Conservation (phyloP, 2,113 vertebrate genomes). For the Ictalurus punctatus region DNA sequence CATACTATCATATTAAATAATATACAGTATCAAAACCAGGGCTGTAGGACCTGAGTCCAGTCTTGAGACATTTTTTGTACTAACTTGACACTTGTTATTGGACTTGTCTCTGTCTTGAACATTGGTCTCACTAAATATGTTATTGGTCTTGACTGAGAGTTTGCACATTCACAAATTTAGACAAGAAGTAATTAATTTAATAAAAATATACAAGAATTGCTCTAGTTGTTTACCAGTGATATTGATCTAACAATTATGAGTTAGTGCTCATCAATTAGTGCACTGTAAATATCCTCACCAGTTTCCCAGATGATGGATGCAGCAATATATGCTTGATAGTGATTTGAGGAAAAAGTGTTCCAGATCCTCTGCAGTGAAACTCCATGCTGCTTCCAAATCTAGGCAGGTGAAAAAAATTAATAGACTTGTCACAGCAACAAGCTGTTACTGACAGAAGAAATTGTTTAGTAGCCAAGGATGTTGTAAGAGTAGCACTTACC, state of each 20-base stretch:
- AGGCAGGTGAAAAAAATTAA: background rate
- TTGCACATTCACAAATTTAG: background rate
- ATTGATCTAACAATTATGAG: background rate
- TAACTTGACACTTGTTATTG: background rate
- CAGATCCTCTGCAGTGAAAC: background rate
- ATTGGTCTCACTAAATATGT: background rate
- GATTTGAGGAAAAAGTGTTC: background rate
- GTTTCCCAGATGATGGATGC: background rate
- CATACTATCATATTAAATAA: background rate
- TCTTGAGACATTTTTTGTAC: background rate
- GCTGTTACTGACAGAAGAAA: background rate
- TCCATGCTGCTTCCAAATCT: background rate
- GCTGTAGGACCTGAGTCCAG: background rate
- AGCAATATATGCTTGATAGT: background rate
- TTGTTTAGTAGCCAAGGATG: background rate
- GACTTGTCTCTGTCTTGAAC: background rate
- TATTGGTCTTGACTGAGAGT: background rate
- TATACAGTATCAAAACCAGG: background rate
- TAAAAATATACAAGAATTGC: background rate
- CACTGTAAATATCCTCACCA: background rate
- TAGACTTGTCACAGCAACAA: background rate
- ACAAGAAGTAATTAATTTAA: background rate
- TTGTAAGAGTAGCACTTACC: constrained; percentile 3
- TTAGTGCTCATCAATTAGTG: background rate
- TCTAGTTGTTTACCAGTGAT: background rate